Base-by-base conservation (phyloP, 2,888 invertebrate genomes). In the Drosophila monieri region DNA sequence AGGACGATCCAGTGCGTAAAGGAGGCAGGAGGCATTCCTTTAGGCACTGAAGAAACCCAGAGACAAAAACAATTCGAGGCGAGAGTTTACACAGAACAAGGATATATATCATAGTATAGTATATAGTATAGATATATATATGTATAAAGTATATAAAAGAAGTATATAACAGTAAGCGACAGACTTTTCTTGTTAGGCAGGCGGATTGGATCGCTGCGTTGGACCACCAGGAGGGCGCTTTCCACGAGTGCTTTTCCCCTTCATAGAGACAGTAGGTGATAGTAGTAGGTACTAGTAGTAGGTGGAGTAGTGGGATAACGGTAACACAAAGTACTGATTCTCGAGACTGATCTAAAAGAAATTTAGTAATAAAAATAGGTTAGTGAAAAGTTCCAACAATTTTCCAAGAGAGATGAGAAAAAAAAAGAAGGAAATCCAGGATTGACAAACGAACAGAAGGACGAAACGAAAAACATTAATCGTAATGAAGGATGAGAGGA, bases 301-400 rank as follows among this genome's bases (percentile, higher is more conserved):
- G 39, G 18, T 41, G 77, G 75, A 75, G 73, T 80, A 75, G 73
- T 71, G 61, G 77, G 71, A 76, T 70, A 70, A 75, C 75, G 65
- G 85, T 74, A 81, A 18, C 18, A 43, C 81, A 80, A 70, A 83
- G 84, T 77, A 77, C 78, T 21, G 62, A 49, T 59, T 67, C 61
- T 73, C 64, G 60, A 76, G 68, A 74, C 61, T 25, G 25, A 89
- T 90, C 90, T 90, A 90, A 89, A 90, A 90, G 89, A 90, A 89
- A 90, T 89, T 90, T 89, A 88, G 89, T 90, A 86, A 88, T 89
- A 89, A 89, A 88, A 90, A 90, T 90, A 88, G 90, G 90, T 90
- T 90, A 90, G 90, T 90, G 73, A 89, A 87, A 54, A 87, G 84
- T 86, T 77, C 70, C 76, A 71, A 80, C 77, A 81, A 74, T 76